Evolutionary conservation across 2,113 vertebrate species (phyloP).

Genomic region (Monarcha castaneiventris): DNA sequence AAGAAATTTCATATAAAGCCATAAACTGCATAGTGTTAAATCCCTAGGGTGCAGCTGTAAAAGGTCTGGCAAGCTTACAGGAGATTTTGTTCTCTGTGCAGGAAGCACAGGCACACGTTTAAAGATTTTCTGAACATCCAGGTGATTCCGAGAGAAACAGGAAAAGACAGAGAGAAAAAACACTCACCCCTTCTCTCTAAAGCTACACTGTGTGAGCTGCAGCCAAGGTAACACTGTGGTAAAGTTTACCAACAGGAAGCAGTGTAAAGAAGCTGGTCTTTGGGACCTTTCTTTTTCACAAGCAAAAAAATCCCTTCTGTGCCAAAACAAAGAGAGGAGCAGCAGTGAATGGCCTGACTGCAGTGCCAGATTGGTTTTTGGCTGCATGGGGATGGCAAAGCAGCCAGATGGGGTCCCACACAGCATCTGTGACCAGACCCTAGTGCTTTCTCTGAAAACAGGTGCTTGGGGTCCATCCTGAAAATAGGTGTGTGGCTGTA

Average conservation of each 20-base stretch:
- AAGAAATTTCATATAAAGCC: not conserved
- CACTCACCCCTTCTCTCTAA: not conserved
- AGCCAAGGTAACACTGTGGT: not conserved
- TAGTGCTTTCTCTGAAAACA: not conserved
- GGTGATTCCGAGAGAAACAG: not conserved
- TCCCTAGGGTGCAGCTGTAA: not conserved
- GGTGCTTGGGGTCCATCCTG: not conserved
- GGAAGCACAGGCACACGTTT: not conserved
- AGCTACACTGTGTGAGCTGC: rapidly evolving
- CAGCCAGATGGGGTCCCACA: not conserved
- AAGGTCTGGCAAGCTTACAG: conserved; percentile 19
- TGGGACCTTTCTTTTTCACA: not conserved
- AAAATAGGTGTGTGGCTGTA: not conserved
- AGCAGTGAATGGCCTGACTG: not conserved
- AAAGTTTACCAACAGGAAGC: not conserved
- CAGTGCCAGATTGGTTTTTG: not conserved
- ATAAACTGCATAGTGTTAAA: not conserved
- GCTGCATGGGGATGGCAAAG: not conserved
- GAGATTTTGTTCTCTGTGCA: not conserved
- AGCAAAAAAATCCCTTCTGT: not conserved
- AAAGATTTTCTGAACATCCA: not conserved
- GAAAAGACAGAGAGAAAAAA: not conserved
- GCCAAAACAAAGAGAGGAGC: not conserved
- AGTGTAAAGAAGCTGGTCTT: not conserved
- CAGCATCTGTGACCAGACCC: not conserved